Evolutionary conservation across 2,797 vertebrate genomes (phyloP), one percentile per base, ranked within the genome.

Genomic region (Tokudaia tokunoshimensis): DNA sequence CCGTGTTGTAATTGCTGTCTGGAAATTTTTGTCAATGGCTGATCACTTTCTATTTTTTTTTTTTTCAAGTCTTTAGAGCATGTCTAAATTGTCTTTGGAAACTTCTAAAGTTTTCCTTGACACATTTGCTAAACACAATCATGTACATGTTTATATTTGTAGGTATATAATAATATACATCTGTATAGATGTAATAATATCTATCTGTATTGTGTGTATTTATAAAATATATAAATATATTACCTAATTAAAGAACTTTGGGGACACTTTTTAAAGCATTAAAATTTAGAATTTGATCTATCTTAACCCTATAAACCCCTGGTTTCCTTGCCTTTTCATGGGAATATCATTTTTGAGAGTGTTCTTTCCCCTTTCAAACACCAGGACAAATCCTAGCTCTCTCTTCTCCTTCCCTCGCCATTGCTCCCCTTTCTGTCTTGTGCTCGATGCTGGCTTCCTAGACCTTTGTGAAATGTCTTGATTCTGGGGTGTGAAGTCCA

Each of bases 31-130:
- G 3, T 44, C 50, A 96, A 81, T 91, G 72, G 20, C 24, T 67
- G 61, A 91, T 91, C 14, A 26, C 91, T 92, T 91, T 67, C 29
- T 65, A 0, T 31, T 7, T 67, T 10, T 63, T 22, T 63, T 15
- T 67, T 34, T 84, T 82, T 95, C 6, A 70, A 91, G 55, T 91
- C 34, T 79, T 65, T 89, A 89, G 55, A 86, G 57, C 31, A 29
- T 11, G 6, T 95, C 89, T 95, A 89, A 97, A 52, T 80, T 89
- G 34, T 41, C 82, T 80, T 63, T 26, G 91, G 81, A 94, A 59
- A 50, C 26, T 47, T 59, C 29, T 37, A 91, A 67, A 74, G 86
- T 75, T 89, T 78, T 92, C 37, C 44, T 79, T 89, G 26, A 50
- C 84, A 26, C 89, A 20, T 82, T 95, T 91, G 47, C 59, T 76